phyloP scores from a whole-genome alignment of 2,797 vertebrate genomes.

The Periparus ater region DNA sequence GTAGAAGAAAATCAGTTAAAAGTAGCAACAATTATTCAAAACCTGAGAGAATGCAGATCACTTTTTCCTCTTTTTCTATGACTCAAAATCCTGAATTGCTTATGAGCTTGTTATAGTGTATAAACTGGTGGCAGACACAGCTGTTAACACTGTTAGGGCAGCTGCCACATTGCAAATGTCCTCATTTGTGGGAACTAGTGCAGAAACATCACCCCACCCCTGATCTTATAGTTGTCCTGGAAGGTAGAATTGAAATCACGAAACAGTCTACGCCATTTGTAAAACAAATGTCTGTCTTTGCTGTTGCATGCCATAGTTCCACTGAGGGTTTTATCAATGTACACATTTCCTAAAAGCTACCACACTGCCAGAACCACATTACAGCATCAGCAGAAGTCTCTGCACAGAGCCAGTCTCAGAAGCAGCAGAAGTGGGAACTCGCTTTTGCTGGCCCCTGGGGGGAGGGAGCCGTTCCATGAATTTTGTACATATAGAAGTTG shows the following conservation, averaged over 20 bases:
- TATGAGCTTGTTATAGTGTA: neutral
- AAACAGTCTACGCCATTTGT: neutral
- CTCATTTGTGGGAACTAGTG: neutral
- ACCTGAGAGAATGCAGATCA: neutral
- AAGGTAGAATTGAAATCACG: neutral
- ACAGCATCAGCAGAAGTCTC: neutral
- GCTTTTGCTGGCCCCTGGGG: neutral
- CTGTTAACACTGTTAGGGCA: neutral
- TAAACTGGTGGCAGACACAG: neutral
- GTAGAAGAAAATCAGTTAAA: neutral
- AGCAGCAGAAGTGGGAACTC: conserved; percentile 51
- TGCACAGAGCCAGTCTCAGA: neutral
- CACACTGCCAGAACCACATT: neutral
- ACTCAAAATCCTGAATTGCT: neutral
- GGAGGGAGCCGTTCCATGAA: conserved; percentile 45
- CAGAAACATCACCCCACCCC: neutral
- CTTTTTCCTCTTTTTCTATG: neutral
- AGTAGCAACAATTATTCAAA: neutral
- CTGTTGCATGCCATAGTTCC: neutral
- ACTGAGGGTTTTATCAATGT: neutral
- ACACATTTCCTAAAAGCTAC: neutral
- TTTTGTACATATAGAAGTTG: conserved; percentile 50
- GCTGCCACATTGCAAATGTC: neutral
- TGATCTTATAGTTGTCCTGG: neutral
- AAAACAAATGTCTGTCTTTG: neutral